A percentile compares a stretch with the other conserved stretches of the same genome.
phyloP scores from a whole-genome alignment of 2,113 vertebrate genomes.

The Cinclus cinclus region DNA sequence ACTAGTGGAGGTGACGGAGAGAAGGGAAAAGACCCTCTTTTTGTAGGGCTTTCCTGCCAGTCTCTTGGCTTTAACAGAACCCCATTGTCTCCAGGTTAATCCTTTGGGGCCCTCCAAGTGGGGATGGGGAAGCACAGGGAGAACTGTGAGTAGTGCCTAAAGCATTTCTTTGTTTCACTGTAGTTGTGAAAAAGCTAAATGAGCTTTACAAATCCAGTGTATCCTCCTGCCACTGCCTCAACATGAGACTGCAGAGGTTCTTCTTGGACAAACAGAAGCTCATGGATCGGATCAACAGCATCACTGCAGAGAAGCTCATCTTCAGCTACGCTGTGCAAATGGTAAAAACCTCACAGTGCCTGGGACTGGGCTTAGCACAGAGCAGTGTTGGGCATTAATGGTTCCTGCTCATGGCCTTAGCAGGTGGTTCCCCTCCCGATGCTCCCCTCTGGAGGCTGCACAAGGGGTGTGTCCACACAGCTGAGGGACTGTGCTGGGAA shows the following conservation, averaged over 20 bases:
- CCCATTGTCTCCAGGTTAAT: not conserved
- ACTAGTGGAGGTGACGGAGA: not conserved
- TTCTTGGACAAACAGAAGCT: constrained; percentile 93
- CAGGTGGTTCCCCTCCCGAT: not conserved
- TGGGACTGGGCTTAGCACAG: not conserved
- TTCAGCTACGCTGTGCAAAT: constrained; percentile 90
- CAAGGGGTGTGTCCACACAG: fast-evolving
- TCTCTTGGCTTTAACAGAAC: not conserved
- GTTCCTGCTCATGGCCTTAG: not conserved
- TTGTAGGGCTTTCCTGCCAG: not conserved
- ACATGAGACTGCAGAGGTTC: constrained; percentile 86
- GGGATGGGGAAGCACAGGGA: not conserved
- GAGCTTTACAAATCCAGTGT: constrained; percentile 93
- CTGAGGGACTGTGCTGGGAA: not conserved
- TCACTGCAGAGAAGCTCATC: constrained; percentile 92
- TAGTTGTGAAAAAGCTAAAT: constrained; percentile 90
- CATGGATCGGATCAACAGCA: constrained; percentile 90
- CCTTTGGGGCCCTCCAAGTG: not conserved
- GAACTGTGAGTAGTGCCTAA: not conserved
- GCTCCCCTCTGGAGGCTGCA: not conserved
- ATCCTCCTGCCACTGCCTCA: constrained; percentile 87
- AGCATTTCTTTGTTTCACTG: not conserved
- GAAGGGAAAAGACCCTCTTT: not conserved
- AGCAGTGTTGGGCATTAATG: fast-evolving
- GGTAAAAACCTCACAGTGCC: constrained; percentile 61